phyloP scores from a whole-genome alignment of 2,797 vertebrate species.

The Hydrocynus forskahlii region DNA sequence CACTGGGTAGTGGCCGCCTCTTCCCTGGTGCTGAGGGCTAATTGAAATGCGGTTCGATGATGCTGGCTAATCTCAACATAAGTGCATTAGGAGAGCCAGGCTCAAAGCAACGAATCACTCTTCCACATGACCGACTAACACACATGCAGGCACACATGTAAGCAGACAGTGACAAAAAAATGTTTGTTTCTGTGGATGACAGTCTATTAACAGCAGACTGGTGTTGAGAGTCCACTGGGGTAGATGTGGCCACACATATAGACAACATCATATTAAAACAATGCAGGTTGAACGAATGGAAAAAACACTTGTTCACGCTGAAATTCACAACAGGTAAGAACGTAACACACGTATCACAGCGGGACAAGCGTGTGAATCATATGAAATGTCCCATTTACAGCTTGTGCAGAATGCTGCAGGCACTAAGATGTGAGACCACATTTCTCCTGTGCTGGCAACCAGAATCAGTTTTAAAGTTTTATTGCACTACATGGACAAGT shows the following conservation, averaged over 20 bases:
- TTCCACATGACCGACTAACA: slow-evolving; percentile 41
- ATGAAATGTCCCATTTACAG: too few species aligned
- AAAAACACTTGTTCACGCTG: background rate
- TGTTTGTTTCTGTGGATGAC: background rate
- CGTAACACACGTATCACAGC: background rate
- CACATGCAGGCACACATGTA: background rate
- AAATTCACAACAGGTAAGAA: background rate
- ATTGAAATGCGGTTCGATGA: slow-evolving; percentile 45
- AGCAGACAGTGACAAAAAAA: background rate
- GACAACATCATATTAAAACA: background rate
- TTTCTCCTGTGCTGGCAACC: too few species aligned
- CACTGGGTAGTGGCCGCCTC: slow-evolving; percentile 10
- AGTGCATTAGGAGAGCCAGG: slow-evolving; percentile 48
- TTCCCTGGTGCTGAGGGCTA: slow-evolving; percentile 35
- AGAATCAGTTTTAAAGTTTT: too few species aligned
- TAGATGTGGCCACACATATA: background rate
- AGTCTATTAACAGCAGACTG: slow-evolving; percentile 46
- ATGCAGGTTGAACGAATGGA: background rate
- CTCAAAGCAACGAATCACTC: slow-evolving; percentile 37
- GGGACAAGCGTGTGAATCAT: background rate
- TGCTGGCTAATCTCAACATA: slow-evolving; percentile 46
- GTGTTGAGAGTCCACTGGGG: slow-evolving; percentile 12
- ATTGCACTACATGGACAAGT: too few species aligned
- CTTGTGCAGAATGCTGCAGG: too few species aligned
- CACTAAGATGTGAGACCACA: too few species aligned